phyloP scores from a whole-genome alignment of 2,888 invertebrate genomes.

The Calliphora vomitoria region DNA sequence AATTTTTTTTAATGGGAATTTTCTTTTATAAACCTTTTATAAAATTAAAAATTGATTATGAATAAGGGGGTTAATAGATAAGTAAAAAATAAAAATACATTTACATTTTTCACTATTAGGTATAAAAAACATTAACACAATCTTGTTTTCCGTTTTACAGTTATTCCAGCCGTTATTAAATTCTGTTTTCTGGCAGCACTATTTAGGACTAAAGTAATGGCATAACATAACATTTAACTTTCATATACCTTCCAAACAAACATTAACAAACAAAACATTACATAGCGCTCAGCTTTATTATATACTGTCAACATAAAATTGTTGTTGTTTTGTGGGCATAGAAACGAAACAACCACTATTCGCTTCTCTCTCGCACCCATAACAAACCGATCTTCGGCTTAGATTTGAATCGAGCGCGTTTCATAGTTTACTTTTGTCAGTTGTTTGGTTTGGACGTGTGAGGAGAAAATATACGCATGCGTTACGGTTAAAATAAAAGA shows the following conservation, averaged over 20 bases:
- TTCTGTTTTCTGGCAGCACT: conserved; percentile 25
- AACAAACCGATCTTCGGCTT: conserved; percentile 64
- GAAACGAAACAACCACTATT: conserved; percentile 33
- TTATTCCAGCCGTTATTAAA: no score
- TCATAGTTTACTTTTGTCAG: conserved; percentile 71
- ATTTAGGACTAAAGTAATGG: not conserved
- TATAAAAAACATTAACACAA: no score
- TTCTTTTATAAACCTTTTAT: no score
- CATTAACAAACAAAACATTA: not conserved
- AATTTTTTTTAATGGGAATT: no score
- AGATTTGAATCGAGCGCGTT: conserved; percentile 71
- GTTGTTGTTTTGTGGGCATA: conserved; percentile 45
- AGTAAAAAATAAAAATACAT: no score
- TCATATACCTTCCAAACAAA: not conserved
- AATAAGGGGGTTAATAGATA: no score
- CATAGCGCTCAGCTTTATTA: conserved; percentile 43
- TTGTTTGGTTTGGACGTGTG: conserved; percentile 65
- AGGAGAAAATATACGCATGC: conserved; percentile 52
- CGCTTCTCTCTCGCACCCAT: conserved; percentile 54
- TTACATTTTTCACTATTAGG: no score
- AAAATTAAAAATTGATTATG: no score
- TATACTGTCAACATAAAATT: conserved; percentile 35
- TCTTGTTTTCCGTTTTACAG: no score
- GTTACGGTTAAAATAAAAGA: conserved; percentile 52
- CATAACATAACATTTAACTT: not conserved